Conservation (phyloP, 2,113 vertebrate species). For the Macaca nemestrina region DNA sequence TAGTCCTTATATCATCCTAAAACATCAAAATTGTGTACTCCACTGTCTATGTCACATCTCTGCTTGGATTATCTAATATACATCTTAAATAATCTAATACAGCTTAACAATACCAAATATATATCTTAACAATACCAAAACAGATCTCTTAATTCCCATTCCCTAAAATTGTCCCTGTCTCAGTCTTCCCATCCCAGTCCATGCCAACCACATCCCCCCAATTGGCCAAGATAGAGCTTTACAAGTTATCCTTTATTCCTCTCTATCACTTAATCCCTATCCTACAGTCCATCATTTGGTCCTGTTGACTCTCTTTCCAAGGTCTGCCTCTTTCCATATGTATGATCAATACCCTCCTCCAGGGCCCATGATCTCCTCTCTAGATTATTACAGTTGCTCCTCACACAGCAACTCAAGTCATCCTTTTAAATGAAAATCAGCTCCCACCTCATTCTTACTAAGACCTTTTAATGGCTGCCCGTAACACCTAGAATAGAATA, state of each 20-base stretch:
- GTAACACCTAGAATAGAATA: neutral
- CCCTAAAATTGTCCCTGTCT: neutral
- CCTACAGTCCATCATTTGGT: neutral
- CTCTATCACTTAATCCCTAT: neutral
- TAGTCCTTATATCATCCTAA: neutral
- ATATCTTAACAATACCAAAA: neutral
- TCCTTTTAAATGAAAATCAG: conserved; percentile 4
- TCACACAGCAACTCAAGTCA: neutral
- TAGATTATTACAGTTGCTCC: neutral
- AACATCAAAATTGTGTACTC: neutral
- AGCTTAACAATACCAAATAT: neutral
- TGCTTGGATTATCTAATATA: neutral
- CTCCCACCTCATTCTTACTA: neutral
- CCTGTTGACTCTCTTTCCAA: neutral
- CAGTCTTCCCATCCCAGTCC: neutral
- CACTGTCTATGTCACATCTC: neutral
- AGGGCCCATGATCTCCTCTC: neutral
- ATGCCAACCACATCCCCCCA: neutral
- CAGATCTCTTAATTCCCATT: neutral
- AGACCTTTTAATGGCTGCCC: neutral
- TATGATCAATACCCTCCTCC: neutral
- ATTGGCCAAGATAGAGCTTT: neutral
- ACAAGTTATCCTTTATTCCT: neutral
- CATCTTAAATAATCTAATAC: neutral
- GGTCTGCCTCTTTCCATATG: neutral